These are phyloP conservation scores for Drosophila atripex DNA, from an alignment of 2,888 invertebrate genomes.

Conservation along the genomic window DNA sequence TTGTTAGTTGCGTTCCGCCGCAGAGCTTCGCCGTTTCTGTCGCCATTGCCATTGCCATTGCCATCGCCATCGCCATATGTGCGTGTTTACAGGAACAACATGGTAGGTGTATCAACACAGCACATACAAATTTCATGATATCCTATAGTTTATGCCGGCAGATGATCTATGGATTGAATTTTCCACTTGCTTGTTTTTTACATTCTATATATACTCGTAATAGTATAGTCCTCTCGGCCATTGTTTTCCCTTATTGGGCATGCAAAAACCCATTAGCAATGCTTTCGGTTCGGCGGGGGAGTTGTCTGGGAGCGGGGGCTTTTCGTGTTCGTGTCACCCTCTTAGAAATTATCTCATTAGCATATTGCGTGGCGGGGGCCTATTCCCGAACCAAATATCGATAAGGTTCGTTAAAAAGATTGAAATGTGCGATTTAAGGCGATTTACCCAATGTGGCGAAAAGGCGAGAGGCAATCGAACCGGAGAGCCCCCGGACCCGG, in stretches of 20 bases:
- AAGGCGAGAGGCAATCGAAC: constrained; percentile 43
- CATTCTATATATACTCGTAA: background rate
- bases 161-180: constrained; percentile 65
- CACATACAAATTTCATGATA: constrained; percentile 66
- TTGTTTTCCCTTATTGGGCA: constrained; percentile 49
- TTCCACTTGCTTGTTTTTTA: constrained; percentile 26
- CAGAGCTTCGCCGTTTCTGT: constrained; percentile 23
- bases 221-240: constrained; percentile 4
- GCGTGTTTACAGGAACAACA: constrained; percentile 71
- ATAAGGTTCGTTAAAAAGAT: constrained; percentile 79
- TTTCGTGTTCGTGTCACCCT: constrained; percentile 21
- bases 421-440: constrained; percentile 72
- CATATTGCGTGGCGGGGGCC: constrained; percentile 81
- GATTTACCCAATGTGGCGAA: constrained; percentile 66
- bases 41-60: constrained; percentile 55
- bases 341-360: constrained; percentile 66
- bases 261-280: constrained; percentile 68
- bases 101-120: constrained; percentile 31
- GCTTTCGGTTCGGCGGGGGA: constrained; percentile 12
- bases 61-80: constrained; percentile 52
- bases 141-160: constrained; percentile 69
- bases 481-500: constrained; percentile 1
- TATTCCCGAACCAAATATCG: constrained; percentile 74
- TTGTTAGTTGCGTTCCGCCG: constrained; percentile 51
- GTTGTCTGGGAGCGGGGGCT: background rate